Base-by-base conservation (phyloP, 2,797 vertebrate genomes). In the Hoplostethus atlanticus region DNA sequence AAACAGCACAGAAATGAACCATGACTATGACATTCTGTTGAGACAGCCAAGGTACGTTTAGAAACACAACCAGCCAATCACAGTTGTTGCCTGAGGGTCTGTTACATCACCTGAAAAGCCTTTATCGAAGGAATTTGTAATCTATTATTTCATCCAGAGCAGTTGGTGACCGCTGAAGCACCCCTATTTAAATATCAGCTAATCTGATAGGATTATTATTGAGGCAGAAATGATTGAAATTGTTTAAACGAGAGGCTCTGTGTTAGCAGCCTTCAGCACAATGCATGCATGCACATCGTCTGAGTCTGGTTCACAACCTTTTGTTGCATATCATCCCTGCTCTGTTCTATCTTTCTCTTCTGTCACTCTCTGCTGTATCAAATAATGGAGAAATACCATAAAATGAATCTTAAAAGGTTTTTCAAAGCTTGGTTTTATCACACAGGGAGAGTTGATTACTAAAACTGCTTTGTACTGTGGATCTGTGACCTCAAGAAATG, bases 361-460 rank as follows among this genome's bases (percentile, higher is more conserved):
- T 44, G 6, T 15, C 55, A 8, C 30, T 70, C 30, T 17, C 30
- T 47, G 34, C 21, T 42, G 36, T 25, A 47, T 74, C 52, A 68
- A 59, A 71, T 28, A 30, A 54, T 12, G 28, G 6, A 54, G 53
- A 54, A 54, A 54, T 25, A 52, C 30, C 58, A 56, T 42, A 21
- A 51, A 66, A 66, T 66, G 0, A 76, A 64, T 74, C 15, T 68
- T 74, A 65, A 51, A 73, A 73, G 61, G 8, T 5, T 15, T 50
- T 71, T 64, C 10, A 69, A 54, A 64, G 68, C 16, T 53, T 31
- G 21, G 25, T 31, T 66, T 73, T 17, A 75, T 68, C 67, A 53
- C 54, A 73, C 46, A 44, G 64, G 42, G 25, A 36, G 34, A n/a
- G 50, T 47, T 50, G 17, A 80, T 73, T 30, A 30, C 21, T 31